Conservation (phyloP, 2,113 vertebrate species). For the Burhinus oedicnemus region DNA sequence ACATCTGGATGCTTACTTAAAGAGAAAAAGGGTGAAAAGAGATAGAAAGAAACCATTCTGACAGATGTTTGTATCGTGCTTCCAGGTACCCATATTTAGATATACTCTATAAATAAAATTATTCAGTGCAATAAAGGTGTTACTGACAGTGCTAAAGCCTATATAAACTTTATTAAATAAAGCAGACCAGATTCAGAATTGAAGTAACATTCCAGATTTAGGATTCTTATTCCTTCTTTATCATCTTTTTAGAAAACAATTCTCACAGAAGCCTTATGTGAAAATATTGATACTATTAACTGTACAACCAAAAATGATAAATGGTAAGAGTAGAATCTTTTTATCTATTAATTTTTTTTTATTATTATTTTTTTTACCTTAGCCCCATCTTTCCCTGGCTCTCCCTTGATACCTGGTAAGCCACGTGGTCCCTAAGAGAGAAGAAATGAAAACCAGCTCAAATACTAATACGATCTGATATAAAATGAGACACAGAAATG, state of each 20-base stretch:
- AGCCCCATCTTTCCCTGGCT: slow-evolving; percentile 84
- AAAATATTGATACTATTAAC: background rate
- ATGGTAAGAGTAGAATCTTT: background rate
- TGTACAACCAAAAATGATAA: background rate
- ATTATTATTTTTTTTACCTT: slow-evolving; percentile 81
- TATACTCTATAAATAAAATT: background rate
- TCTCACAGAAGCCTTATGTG: background rate
- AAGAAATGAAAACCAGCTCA: background rate
- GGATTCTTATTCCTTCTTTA: background rate
- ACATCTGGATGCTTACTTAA: background rate
- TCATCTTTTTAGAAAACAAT: background rate
- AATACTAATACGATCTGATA: background rate
- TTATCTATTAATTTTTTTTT: background rate
- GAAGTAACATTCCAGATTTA: background rate
- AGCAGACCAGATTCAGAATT: background rate
- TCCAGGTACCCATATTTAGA: background rate
- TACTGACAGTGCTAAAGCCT: background rate
- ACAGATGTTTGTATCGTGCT: background rate
- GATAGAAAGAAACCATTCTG: background rate
- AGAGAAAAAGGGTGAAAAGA: background rate
- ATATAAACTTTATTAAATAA: background rate
- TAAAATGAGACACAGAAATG: background rate
- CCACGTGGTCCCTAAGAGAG: slow-evolving; percentile 84
- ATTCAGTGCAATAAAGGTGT: background rate
- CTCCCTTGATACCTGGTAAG: slow-evolving; percentile 86